Evolutionary conservation across 2,888 invertebrate species (phyloP).

Genomic region (Therioaphis trifolii): DNA sequence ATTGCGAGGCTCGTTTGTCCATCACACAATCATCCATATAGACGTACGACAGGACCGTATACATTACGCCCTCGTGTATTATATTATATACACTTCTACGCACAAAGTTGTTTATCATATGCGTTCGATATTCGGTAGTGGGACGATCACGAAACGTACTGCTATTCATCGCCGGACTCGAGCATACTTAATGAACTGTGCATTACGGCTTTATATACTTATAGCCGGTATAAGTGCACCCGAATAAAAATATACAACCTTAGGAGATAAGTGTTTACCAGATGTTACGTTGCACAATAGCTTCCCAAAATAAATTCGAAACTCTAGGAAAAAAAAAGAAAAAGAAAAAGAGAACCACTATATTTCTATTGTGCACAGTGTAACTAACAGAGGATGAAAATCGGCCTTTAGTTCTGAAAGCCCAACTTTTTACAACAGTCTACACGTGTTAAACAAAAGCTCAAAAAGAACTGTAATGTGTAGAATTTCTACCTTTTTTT

Average conservation of each 20-base stretch:
- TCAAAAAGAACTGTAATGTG: not conserved
- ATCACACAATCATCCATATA: no score
- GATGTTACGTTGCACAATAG: conserved; percentile 18
- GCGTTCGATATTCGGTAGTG: not conserved
- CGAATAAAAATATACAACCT: not conserved
- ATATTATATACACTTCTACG: no score
- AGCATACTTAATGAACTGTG: conserved; percentile 8
- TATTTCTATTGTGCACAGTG: not conserved
- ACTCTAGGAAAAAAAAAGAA: not conserved
- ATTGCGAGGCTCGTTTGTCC: no score
- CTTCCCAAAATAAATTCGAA: conserved; percentile 48
- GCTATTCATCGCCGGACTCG: not conserved
- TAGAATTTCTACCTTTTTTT: not conserved
- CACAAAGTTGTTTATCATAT: not conserved
- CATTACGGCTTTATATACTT: not conserved
- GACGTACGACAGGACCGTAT: no score
- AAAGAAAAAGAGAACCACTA: not conserved
- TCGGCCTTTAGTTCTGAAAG: conserved; percentile 4
- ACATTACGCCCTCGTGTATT: no score
- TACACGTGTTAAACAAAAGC: not conserved
- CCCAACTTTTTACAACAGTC: not conserved
- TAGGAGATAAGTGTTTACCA: conserved; percentile 29
- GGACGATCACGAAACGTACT: not conserved
- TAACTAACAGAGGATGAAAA: not conserved
- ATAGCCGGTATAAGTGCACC: conserved; percentile 15